Percentiles rank a stretch among this genome's conserved stretches.
Conservation (phyloP, 2,888 invertebrate genomes). For the Cheilosia vernalis region DNA sequence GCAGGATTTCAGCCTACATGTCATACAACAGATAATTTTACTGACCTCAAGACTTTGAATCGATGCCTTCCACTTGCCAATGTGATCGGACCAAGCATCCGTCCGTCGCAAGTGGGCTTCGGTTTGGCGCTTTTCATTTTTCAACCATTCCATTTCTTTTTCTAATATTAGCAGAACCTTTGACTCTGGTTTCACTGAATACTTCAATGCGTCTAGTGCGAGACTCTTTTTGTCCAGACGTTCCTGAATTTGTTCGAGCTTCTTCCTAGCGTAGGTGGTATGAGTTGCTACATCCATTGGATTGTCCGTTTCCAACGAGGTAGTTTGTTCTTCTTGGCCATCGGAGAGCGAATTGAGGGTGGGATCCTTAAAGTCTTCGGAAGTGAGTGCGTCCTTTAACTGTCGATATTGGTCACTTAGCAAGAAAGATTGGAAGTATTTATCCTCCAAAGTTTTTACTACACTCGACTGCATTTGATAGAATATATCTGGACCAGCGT, state of each 20-base stretch:
- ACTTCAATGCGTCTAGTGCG: conserved; percentile 92
- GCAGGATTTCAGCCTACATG: conserved; percentile 45
- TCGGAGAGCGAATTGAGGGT: conserved; percentile 80
- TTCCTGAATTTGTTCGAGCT: conserved; percentile 92
- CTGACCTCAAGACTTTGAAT: conserved; percentile 91
- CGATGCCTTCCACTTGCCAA: conserved; percentile 93
- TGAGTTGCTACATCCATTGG: conserved; percentile 90
- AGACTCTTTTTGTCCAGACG: conserved; percentile 92
- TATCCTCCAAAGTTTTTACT: conserved; percentile 91
- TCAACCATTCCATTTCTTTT: conserved; percentile 92
- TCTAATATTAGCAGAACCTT: conserved; percentile 91
- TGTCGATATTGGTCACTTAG: conserved; percentile 93
- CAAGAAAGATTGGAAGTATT: conserved; percentile 94
- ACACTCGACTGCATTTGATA: conserved; percentile 93
- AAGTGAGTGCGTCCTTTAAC: conserved; percentile 81
- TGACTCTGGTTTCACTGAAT: conserved; percentile 92
- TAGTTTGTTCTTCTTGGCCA: conserved; percentile 78
- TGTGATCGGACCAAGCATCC: conserved; percentile 94
- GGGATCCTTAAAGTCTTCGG: conserved; percentile 83
- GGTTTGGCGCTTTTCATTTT: conserved; percentile 90
- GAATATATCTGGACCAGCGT: conserved; percentile 94
- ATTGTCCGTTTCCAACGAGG: conserved; percentile 76
- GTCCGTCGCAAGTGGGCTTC: conserved; percentile 94
- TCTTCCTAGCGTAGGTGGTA: conserved; percentile 91
- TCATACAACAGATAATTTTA: neutral